These are phyloP conservation scores for Leptinotarsa rubiginosa DNA, from an alignment of 2,888 invertebrate species.

Conservation along the genomic window DNA sequence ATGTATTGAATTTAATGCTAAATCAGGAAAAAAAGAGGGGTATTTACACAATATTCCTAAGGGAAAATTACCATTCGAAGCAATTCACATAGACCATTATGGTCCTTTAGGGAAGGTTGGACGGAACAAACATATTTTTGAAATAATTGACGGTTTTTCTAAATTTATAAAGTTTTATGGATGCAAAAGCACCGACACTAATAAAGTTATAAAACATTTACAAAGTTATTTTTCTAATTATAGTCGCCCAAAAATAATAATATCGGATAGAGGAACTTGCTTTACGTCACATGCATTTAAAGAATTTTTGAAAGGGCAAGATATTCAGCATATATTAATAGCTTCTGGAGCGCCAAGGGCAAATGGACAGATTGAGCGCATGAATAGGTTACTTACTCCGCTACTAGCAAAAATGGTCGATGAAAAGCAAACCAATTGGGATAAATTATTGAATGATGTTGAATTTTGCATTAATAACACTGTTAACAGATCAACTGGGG, in stretches of 20 bases:
- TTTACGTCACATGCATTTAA: slow-evolving; percentile 47
- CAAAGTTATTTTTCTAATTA: slow-evolving; percentile 50
- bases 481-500: slow-evolving; percentile 50
- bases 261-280: slow-evolving; percentile 49
- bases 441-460: slow-evolving; percentile 41
- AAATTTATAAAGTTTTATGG: slow-evolving; percentile 52
- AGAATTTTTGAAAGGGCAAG: slow-evolving; percentile 38
- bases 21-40: slow-evolving; percentile 50
- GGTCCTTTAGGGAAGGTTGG: slow-evolving; percentile 36
- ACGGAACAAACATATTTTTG: slow-evolving; percentile 48
- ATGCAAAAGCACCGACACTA: slow-evolving; percentile 41
- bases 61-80: slow-evolving; percentile 49
- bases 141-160: slow-evolving; percentile 52
- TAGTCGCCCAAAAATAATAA: slow-evolving; percentile 45
- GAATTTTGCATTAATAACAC: slow-evolving; percentile 50
- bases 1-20: slow-evolving; percentile 49
- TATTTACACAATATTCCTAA: slow-evolving; percentile 53
- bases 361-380: slow-evolving; percentile 46
- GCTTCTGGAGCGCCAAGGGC: slow-evolving; percentile 39
- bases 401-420: slow-evolving; percentile 37
- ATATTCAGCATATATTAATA: slow-evolving; percentile 46
- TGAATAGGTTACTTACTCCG: slow-evolving; percentile 40
- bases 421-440: slow-evolving; percentile 37
- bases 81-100: slow-evolving; percentile 42
- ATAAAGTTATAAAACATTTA: slow-evolving; percentile 30